Percentiles rank a stretch among this genome's conserved stretches.
These are phyloP conservation scores for Bombus confusus DNA, from an alignment of 1,140 invertebrate genomes.

Conservation along the genomic window DNA sequence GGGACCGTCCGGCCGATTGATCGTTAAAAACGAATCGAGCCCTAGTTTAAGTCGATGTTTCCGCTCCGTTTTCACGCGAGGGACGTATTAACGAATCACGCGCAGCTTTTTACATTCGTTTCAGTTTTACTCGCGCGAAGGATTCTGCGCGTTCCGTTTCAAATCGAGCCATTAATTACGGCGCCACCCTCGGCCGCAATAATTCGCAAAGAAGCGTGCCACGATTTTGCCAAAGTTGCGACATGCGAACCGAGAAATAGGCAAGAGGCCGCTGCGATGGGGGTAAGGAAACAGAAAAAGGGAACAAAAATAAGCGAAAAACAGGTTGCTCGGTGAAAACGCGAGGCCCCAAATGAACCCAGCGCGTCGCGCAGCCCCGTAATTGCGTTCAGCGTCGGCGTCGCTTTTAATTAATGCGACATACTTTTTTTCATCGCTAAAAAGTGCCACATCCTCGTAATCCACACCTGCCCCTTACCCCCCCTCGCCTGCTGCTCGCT, in stretches of 20 bases:
- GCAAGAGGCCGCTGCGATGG: neutral
- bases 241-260: constrained; percentile 27
- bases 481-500: neutral
- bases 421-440: constrained; percentile 73
- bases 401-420: constrained; percentile 79
- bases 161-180: constrained; percentile 36
- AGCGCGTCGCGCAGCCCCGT: constrained; percentile 58
- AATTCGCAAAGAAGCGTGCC: constrained; percentile 47
- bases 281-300: constrained; percentile 21
- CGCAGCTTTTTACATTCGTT: neutral
- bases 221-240: constrained; percentile 44
- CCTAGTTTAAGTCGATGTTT: neutral
- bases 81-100: neutral
- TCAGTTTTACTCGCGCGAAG: neutral
- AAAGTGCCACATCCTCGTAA: constrained; percentile 68
- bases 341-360: constrained; percentile 56
- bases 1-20: neutral
- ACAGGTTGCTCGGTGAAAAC: constrained; percentile 49
- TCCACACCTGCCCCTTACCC: constrained; percentile 52
- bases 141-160: constrained; percentile 16
- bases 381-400: constrained; percentile 68
- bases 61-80: neutral
- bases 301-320: constrained; percentile 44
- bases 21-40: neutral
- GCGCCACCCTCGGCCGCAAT: constrained; percentile 6